Percentiles rank a stretch among this genome's conserved stretches.
These are phyloP conservation scores for Nerophis ophidion DNA, from an alignment of 2,113 vertebrate species.

Conservation along the genomic window DNA sequence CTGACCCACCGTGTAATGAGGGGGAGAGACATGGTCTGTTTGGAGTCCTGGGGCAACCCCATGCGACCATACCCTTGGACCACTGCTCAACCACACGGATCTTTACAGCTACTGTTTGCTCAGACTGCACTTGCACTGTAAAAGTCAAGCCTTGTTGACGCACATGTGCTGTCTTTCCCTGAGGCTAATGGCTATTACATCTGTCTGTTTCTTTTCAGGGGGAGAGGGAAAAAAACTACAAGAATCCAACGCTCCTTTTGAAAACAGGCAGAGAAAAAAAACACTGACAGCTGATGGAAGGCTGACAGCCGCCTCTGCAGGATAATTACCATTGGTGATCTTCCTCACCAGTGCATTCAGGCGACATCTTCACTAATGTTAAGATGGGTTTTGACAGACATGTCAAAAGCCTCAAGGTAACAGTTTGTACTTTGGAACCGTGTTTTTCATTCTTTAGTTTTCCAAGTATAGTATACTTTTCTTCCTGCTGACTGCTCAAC, in stretches of 20 bases:
- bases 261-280: conserved; percentile 41
- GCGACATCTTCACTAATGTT: conserved; percentile 19
- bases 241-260: conserved; percentile 49
- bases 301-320: conserved; percentile 30
- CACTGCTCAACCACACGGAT: conserved; percentile 62
- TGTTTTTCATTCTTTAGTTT: conserved; percentile 14
- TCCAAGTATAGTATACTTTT: not conserved
- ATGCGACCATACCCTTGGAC: conserved; percentile 57
- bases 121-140: conserved; percentile 59
- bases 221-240: conserved; percentile 41
- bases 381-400: conserved; percentile 27
- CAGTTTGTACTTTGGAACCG: conserved; percentile 10
- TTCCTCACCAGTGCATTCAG: conserved; percentile 32
- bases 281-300: conserved; percentile 47
- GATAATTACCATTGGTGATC: conserved; percentile 34
- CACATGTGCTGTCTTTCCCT: conserved; percentile 58
- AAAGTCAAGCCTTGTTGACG: conserved; percentile 66
- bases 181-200: conserved; percentile 67
- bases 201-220: conserved; percentile 56
- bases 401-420: conserved; percentile 17
- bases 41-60: conserved; percentile 57
- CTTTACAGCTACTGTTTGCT: conserved; percentile 57
- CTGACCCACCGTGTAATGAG: conserved; percentile 65
- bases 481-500: not conserved
- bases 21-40: conserved; percentile 66